These are phyloP conservation scores for Chymomyza amoena DNA, from an alignment of 2,888 invertebrate species.

Conservation along the genomic window DNA sequence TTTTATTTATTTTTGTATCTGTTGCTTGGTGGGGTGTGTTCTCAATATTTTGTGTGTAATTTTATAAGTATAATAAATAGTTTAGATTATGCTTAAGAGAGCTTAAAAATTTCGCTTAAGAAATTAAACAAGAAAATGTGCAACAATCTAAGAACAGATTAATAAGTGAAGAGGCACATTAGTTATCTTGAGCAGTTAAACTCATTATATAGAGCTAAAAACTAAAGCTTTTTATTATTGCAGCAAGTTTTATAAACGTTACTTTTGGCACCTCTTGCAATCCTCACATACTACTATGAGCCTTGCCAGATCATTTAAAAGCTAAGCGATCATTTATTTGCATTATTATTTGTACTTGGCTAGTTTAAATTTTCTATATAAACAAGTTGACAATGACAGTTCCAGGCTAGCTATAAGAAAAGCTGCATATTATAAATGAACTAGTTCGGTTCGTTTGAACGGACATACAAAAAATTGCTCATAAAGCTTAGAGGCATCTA, in stretches of 20 bases:
- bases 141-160: slow-evolving; percentile 10
- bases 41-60: not conserved
- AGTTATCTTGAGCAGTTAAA: slow-evolving; percentile 50
- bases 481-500: not conserved
- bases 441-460: not conserved
- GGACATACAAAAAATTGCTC: not conserved
- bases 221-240: not conserved
- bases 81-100: not conserved
- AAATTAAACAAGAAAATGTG: slow-evolving; percentile 13
- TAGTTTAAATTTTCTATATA: not conserved
- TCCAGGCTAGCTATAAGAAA: not conserved
- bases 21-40: not conserved
- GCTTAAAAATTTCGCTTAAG: not conserved
- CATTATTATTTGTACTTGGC: not conserved
- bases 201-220: slow-evolving; percentile 21
- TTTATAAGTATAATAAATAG: not conserved
- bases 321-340: not conserved
- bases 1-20: slow-evolving; percentile 25
- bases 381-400: not conserved
- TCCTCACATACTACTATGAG: not conserved
- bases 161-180: slow-evolving; percentile 51
- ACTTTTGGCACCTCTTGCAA: not conserved
- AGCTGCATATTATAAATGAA: not conserved
- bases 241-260: slow-evolving; percentile 2
- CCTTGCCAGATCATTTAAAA: not conserved